These are phyloP conservation scores for Pseudopipra pipra DNA, from an alignment of 2,113 vertebrate species.

Conservation along the genomic window DNA sequence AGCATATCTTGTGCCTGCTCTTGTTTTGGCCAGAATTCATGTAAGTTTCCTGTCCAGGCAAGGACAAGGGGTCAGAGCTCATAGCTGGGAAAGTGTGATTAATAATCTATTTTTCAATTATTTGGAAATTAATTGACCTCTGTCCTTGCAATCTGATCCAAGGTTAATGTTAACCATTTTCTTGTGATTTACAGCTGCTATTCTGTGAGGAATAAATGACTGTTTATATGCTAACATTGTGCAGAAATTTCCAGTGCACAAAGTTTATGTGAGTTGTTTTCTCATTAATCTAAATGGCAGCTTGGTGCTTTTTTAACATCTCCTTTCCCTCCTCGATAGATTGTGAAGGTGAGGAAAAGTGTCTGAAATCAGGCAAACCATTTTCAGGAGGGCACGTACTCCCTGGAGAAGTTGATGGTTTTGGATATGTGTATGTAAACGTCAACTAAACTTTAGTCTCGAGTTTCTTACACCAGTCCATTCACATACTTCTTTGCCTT, in stretches of 20 bases:
- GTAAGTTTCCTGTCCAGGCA: neutral
- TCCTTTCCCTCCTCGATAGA: neutral
- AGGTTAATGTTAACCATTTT: neutral
- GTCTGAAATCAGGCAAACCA: neutral
- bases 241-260: neutral
- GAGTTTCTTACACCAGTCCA: neutral
- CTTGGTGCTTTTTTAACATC: neutral
- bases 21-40: neutral
- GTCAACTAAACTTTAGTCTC: neutral
- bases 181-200: neutral
- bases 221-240: neutral
- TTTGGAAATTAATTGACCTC: neutral
- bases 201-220: neutral
- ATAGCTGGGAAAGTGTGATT: neutral
- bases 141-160: neutral
- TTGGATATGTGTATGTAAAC: neutral
- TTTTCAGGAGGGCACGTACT: fast-evolving
- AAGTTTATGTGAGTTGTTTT: neutral
- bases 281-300: neutral
- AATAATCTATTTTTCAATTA: neutral
- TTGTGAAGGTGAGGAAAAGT: neutral
- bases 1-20: neutral
- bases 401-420: neutral
- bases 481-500: neutral
- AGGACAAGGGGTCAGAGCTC: neutral